These are phyloP conservation scores for Myocastor coypus DNA, from an alignment of 2,113 vertebrate species.

Conservation along the genomic window DNA sequence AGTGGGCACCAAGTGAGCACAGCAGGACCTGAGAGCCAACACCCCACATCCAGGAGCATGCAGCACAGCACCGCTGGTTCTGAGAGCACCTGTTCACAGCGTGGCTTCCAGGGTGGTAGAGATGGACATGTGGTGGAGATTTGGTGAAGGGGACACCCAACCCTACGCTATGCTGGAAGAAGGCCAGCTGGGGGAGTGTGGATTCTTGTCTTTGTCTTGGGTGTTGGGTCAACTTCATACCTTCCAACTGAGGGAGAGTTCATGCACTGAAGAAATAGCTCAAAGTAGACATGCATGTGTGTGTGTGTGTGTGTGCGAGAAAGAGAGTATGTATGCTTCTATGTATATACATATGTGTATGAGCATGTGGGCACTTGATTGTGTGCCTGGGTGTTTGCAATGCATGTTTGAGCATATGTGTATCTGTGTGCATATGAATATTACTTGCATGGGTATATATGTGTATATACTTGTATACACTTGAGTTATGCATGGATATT, in stretches of 20 bases:
- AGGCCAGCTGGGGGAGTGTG: rapidly evolving
- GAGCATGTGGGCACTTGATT: too few species aligned
- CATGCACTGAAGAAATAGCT: not conserved
- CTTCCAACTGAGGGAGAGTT: not conserved
- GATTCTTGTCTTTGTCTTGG: not conserved
- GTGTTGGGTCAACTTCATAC: not conserved
- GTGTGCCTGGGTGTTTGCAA: too few species aligned
- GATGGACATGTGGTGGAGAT: rapidly evolving
- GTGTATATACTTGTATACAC: too few species aligned
- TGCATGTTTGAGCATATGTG: too few species aligned
- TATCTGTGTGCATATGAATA: too few species aligned
- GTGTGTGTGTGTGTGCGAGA: too few species aligned
- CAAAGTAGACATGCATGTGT: not conserved
- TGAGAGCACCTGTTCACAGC: too few species aligned
- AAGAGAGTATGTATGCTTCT: too few species aligned
- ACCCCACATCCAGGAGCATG: not conserved
- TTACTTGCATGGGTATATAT: too few species aligned
- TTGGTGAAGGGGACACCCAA: rapidly evolving
- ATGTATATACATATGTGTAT: too few species aligned
- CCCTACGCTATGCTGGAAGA: rapidly evolving
- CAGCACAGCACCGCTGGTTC: too few species aligned
- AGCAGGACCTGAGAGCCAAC: not conserved
- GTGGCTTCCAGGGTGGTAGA: not conserved
- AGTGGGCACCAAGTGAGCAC: not conserved
- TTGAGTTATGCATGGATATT: too few species aligned